Base-by-base conservation (phyloP, 2,113 vertebrate genomes). In the Oceanites oceanicus region DNA sequence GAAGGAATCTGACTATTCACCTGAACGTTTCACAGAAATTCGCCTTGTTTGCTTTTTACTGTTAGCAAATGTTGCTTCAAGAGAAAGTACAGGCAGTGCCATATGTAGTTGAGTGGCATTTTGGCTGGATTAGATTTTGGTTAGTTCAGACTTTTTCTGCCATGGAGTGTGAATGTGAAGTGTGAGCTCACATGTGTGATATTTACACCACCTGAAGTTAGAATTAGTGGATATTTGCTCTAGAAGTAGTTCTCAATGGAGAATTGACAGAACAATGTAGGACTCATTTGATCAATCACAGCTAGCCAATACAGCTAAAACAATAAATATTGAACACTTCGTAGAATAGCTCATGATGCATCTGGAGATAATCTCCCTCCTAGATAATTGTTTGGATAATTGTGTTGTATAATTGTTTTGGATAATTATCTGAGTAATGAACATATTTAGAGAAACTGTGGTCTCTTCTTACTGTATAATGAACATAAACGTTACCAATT, bases 351-450 rank as follows among this genome's bases (percentile, higher is more conserved):
- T 91, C 10, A 5, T 89, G 83, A 68, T 96, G 76, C 62, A 42
- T 95, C 68, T 96, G 89, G 73, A 95, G 73, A 94, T 94, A 91
- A 92, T 92, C 76, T 94, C 18, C 66, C 26, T 94, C 17, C 53
- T 66, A 78, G 74, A 65, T 85, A 94, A 94, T 75, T 86, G 78
- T 94, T 94, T 79, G 62, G 77, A 55, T 94, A 91, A 94, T 95
- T 93, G 70, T 71, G 61, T 75, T 92, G 77, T 58, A 23, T 96
- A 85, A 94, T 92, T 92, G 83, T 95, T 80, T 92, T 75, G 49
- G 85, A 85, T 91, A 87, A 94, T 89, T 96, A 68, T 93, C 84
- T 58, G 86, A 96, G 53, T 92, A 94, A 94, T 79, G 77, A 95
- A 82, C 75, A 16, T 65, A 89, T 94, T 96, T 87, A 91, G 86